These are phyloP conservation scores for Oryzias dopingdopingensis DNA, from an alignment of 2,797 vertebrate genomes.

Conservation along the genomic window DNA sequence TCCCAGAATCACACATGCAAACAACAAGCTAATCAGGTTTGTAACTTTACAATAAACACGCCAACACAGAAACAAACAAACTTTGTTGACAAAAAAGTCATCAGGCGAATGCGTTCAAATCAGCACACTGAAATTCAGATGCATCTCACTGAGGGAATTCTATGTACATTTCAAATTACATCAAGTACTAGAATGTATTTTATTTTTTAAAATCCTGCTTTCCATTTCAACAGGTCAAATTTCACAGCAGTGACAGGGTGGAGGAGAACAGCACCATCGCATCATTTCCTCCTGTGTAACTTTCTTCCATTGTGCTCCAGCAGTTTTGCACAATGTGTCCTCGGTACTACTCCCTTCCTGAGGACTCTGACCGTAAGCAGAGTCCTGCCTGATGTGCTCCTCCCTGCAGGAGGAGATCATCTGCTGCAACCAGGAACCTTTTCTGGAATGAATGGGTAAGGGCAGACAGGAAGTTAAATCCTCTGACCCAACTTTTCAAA, in stretches of 20 bases:
- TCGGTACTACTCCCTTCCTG: conserved; percentile 65
- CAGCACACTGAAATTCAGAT: too few relatives aligned
- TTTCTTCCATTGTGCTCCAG: conserved; percentile 53
- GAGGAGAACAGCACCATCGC: conserved; percentile 17
- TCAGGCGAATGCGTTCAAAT: too few relatives aligned
- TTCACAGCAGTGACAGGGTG: conserved; percentile 26
- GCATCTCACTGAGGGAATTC: too few relatives aligned
- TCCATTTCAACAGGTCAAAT: conserved; percentile 7
- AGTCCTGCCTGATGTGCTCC: conserved; percentile 17
- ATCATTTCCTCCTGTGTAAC: conserved; percentile 55
- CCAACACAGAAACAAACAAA: too few relatives aligned
- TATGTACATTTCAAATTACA: too few relatives aligned
- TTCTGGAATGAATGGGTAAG: conserved; percentile 24
- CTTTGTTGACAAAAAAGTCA: too few relatives aligned
- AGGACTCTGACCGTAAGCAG: conserved; percentile 7
- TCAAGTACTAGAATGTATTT: too few relatives aligned
- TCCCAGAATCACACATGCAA: too few relatives aligned
- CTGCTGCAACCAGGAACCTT: conserved; percentile 10
- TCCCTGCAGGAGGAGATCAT: not conserved
- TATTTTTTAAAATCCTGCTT: not conserved
- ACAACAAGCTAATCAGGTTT: too few relatives aligned
- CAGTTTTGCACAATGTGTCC: conserved; percentile 46
- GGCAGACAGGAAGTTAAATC: conserved; percentile 19
- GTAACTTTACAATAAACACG: too few relatives aligned
- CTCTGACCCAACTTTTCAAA: not conserved